Evolutionary conservation across 2,888 invertebrate genomes (phyloP).

Genomic region (Chelonus formosanus): DNA sequence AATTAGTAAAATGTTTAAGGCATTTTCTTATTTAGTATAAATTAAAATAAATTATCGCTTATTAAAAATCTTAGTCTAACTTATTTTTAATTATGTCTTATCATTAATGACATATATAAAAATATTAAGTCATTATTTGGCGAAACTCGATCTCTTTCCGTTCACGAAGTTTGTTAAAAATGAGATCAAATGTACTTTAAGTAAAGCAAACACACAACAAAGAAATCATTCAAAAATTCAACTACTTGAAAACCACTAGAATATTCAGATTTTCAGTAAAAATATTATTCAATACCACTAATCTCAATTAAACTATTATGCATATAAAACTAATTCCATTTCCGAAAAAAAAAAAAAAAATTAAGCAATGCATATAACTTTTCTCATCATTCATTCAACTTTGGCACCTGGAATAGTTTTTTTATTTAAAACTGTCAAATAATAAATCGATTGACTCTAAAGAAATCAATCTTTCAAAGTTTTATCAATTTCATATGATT

Average conservation of each 20-base stretch:
- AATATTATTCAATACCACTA: background rate
- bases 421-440: no score
- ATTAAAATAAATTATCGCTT: slow-evolving; percentile 10
- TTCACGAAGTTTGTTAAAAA: background rate
- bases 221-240: background rate
- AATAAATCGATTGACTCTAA: no score
- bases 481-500: no score
- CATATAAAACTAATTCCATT: no score
- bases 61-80: slow-evolving; percentile 13
- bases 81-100: background rate
- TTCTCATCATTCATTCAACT: no score
- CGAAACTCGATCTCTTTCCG: slow-evolving; percentile 7
- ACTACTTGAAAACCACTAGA: slow-evolving; percentile 1
- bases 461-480: no score
- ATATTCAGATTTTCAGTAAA: slow-evolving; percentile 10
- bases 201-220: no score
- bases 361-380: no score
- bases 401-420: no score
- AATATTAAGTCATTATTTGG: slow-evolving; percentile 23
- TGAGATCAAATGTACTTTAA: no score
- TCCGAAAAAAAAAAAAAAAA: no score
- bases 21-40: slow-evolving; percentile 15
- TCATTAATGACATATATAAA: slow-evolving; percentile 11
- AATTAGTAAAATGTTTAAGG: slow-evolving; percentile 22
- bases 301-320: no score